Evolutionary conservation across 2,888 invertebrate genomes (phyloP), one percentile per base, ranked within the genome.

Genomic region (Trypoxylon attenuatum): DNA sequence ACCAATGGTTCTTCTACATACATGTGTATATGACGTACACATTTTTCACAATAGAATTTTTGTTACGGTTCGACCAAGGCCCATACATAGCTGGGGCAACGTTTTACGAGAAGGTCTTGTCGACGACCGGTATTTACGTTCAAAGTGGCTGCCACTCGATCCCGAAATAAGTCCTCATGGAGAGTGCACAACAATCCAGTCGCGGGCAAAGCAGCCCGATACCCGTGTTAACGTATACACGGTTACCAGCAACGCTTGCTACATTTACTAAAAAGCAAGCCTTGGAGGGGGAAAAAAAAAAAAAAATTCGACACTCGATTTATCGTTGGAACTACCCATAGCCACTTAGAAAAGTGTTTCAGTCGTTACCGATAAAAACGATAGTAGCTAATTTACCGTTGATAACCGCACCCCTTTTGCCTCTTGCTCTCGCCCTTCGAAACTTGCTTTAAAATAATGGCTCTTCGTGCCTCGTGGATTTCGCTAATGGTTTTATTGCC

Each of bases 151-250:
- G 54, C 55, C 63, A 69, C 67, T 73, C 62, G 64, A 63, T 73
- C 65, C 73, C 68, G 69, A 69, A 77, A 77, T 76, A 77, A 73
- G 64, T 68, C 59, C 60, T 45, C 15, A 29, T 51, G 21, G 29
- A 18, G 38, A 19, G 45, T 43, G 45, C 56, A 54, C 57, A 64
- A 68, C 43, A 61, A 73, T 51, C 38, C 39, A 18, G 39, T 25
- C 39, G 33, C 10, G 10, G 13, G 33, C 13, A 1, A 27, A 1
- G 1, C 13, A 45, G 49, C 50, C 55, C 45, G 58, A 67, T 55
- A 42, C 41, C 47, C 41, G 27, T 49, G 66, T 51, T 53, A 63
- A 63, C 66, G n/a, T n/a, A n/a, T n/a, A n/a, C n/a, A n/a, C n/a
- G n/a, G n/a, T n/a, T n/a, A n/a, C n/a, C n/a, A n/a, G n/a, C n/a